Evolutionary conservation across 2,797 vertebrate species (phyloP), one percentile per base, ranked within the genome.

Genomic region (Lemur catta): DNA sequence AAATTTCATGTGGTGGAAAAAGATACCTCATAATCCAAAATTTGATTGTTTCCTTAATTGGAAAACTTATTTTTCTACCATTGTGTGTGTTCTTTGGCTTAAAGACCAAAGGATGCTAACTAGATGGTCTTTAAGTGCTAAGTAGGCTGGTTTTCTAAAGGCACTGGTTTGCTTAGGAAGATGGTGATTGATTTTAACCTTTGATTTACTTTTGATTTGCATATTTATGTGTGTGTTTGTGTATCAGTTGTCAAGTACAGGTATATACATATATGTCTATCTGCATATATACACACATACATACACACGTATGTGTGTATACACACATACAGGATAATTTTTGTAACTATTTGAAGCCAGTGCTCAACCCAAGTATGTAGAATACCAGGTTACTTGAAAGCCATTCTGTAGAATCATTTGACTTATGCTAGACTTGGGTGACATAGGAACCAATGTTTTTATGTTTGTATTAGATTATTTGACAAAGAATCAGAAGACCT

Each of bases 261-360:
- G 5, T 33, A 80, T 59, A 57, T 57, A 57, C 17, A 33, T 24
- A 46, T 17, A 10, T 13, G 10, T 35, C 18, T 69, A 4, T 69
- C 7, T 41, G 4, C 1, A 74, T 2, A 67, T 0, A 50, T 0
- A 38, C 14, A 35, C 26, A 14, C 2, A 74, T 2, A 67, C 0
- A 50, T 0, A 38, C 14, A 35, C 26, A 14, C 2, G 22, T 12
- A 41, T 1, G 13, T 26, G 5, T 1, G 33, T 2, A 88, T 15
- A 26, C 1, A 18, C 7, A 76, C 0, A 9, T 15, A 74, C 0
- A 52, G 3, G 3, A 52, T 91, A 57, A 82, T 63, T 85, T 79
- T 15, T 26, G 15, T 63, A 91, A 86, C 6, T 7, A n/a, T 69
- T 33, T 72, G 20, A 22, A 28, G 24, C 22, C 52, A 87, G 55